These are phyloP conservation scores for Homarus americanus DNA, from an alignment of 1,140 invertebrate genomes.

Conservation along the genomic window DNA sequence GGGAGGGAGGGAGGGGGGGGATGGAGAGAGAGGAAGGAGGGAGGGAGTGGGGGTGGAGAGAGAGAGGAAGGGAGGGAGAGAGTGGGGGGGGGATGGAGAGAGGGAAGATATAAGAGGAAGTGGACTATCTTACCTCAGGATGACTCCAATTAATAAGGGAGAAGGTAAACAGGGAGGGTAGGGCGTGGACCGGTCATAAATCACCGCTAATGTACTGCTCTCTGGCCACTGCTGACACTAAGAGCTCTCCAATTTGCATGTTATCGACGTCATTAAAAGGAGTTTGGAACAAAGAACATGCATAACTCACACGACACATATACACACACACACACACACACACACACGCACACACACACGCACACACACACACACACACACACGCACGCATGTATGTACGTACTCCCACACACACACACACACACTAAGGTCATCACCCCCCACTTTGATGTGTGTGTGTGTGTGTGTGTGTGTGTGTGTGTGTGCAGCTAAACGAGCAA, in stretches of 20 bases:
- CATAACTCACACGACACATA: conserved; percentile 14
- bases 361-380: too few relatives aligned
- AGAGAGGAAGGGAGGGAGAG: neutral
- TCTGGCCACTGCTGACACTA: conserved; percentile 25
- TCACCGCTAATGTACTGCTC: conserved; percentile 45
- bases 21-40: conserved; percentile 10
- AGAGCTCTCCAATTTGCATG: conserved; percentile 49
- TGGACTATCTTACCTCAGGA: neutral
- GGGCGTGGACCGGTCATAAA: conserved; percentile 7
- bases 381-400: too few relatives aligned
- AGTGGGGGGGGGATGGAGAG: too few relatives aligned
- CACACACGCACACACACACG: too few relatives aligned
- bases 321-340: too few relatives aligned
- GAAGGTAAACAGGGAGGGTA: neutral
- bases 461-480: too few relatives aligned
- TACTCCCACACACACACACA: too few relatives aligned
- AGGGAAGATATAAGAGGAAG: neutral
- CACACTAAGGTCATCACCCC: too few relatives aligned
- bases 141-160: neutral
- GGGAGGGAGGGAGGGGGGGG: conserved; percentile 19
- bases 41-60: neutral
- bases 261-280: conserved; percentile 39
- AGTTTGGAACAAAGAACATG: conserved; percentile 4
- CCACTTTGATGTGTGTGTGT: too few relatives aligned
- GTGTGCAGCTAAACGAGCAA: too few relatives aligned